phyloP scores from a whole-genome alignment of 1,140 invertebrate species.

The Bactericera cockerelli region DNA sequence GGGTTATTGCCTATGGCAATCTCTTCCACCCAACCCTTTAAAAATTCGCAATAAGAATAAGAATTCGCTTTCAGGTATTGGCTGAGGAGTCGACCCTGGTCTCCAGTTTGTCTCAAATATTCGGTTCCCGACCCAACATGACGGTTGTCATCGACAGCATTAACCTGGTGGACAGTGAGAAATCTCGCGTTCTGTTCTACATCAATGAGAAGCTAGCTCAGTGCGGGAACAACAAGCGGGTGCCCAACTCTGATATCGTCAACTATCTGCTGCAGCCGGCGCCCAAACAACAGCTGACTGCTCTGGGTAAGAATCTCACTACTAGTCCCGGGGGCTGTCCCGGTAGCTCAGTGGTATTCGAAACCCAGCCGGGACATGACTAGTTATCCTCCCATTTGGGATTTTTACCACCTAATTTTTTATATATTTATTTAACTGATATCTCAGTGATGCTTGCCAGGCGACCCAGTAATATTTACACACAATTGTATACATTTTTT shows the following conservation, averaged over 20 bases:
- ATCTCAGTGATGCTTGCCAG: too few species aligned
- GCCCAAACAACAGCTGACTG: slow-evolving; percentile 49
- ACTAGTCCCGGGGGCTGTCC: too few species aligned
- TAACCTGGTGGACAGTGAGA: slow-evolving; percentile 53
- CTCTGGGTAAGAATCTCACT: slow-evolving; percentile 42
- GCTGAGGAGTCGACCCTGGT: slow-evolving; percentile 53
- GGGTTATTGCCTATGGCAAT: too few species aligned
- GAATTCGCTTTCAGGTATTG: neutral
- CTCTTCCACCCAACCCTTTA: too few species aligned
- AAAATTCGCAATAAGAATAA: neutral
- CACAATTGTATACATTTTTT: slow-evolving; percentile 42
- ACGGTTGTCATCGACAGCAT: slow-evolving; percentile 58
- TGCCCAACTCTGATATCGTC: slow-evolving; percentile 55
- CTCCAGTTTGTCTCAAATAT: slow-evolving; percentile 43
- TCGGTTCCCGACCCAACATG: slow-evolving; percentile 73
- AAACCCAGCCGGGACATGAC: too few species aligned
- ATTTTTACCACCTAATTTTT: too few species aligned
- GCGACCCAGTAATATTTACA: too few species aligned
- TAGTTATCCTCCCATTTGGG: too few species aligned
- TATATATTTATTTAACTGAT: too few species aligned
- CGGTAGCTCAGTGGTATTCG: too few species aligned
- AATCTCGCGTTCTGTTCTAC: slow-evolving; percentile 62
- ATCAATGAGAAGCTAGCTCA: slow-evolving; percentile 50
- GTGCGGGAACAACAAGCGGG: slow-evolving; percentile 40
- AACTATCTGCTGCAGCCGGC: slow-evolving; percentile 47